These are phyloP conservation scores for Pempheris klunzingeri DNA, from an alignment of 2,797 vertebrate species.

Conservation along the genomic window DNA sequence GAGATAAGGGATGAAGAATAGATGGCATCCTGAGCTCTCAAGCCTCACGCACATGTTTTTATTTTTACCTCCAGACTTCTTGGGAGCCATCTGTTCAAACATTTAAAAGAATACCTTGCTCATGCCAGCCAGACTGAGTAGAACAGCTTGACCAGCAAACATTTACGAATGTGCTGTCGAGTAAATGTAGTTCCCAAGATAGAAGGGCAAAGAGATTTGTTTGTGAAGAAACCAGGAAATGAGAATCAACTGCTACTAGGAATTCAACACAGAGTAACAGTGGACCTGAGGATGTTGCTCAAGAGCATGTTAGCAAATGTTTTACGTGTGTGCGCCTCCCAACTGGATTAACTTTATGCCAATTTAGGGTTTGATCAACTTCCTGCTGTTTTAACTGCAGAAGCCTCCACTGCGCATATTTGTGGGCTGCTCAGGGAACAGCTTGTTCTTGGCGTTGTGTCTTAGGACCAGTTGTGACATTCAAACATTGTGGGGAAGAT, in stretches of 20 bases:
- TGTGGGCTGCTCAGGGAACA: constrained; percentile 76
- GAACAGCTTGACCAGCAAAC: constrained; percentile 63
- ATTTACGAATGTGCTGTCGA: constrained; percentile 62
- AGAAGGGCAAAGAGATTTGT: constrained; percentile 37
- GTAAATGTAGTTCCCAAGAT: constrained; percentile 60
- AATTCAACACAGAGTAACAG: constrained; percentile 12
- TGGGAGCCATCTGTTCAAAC: constrained; percentile 80
- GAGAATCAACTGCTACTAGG: constrained; percentile 14
- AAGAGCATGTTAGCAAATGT: constrained; percentile 27
- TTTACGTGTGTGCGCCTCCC: constrained; percentile 24
- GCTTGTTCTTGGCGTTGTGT: constrained; percentile 79
- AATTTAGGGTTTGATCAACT: constrained; percentile 58
- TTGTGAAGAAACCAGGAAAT: constrained; percentile 47
- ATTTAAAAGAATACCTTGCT: constrained; percentile 78
- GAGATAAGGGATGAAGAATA: constrained; percentile 79
- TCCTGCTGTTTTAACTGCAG: constrained; percentile 52
- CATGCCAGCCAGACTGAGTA: constrained; percentile 53
- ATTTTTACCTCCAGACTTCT: constrained; percentile 79
- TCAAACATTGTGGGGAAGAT: constrained; percentile 55
- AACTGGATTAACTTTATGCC: constrained; percentile 58
- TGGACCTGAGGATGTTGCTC: constrained; percentile 14
- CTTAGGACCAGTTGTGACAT: constrained; percentile 64
- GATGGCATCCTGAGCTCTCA: constrained; percentile 71
- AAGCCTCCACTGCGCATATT: constrained; percentile 61
- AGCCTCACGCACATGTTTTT: constrained; percentile 75